These are phyloP conservation scores for Nothoprocta pentlandii DNA, from an alignment of 2,113 vertebrate species.

Conservation along the genomic window DNA sequence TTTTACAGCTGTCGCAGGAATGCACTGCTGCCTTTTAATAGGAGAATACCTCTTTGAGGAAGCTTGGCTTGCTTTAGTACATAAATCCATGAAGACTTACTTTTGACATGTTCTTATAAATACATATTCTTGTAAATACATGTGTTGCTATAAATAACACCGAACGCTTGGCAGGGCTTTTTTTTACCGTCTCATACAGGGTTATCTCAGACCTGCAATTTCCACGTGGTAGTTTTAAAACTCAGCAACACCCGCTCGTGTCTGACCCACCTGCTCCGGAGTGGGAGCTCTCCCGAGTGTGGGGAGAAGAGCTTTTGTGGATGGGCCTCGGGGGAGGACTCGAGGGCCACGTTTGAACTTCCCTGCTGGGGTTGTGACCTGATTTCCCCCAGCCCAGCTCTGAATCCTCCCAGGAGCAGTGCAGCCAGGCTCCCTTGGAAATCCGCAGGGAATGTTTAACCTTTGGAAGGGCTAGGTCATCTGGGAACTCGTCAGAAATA, in stretches of 20 bases:
- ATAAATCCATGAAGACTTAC: neutral
- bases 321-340: neutral
- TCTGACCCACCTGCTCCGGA: neutral
- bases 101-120: neutral
- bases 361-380: neutral
- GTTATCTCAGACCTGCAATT: neutral
- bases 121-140: too few relatives aligned
- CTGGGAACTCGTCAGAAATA: constrained; percentile 7
- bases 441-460: neutral
- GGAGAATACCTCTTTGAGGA: neutral
- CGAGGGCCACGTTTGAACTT: neutral
- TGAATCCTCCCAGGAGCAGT: neutral
- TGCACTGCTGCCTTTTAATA: neutral
- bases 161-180: neutral
- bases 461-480: constrained; percentile 13
- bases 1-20: neutral
- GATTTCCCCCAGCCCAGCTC: neutral
- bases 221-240: neutral
- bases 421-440: neutral
- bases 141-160: too few relatives aligned
- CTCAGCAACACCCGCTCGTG: neutral
- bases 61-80: neutral
- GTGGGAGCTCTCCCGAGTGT: neutral
- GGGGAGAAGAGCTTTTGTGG: neutral
- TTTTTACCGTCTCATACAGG: neutral